A percentile compares a stretch with the other conserved stretches of the same genome.
Conservation (phyloP, 2,797 vertebrate species). For the Pachyuromys duprasi region DNA sequence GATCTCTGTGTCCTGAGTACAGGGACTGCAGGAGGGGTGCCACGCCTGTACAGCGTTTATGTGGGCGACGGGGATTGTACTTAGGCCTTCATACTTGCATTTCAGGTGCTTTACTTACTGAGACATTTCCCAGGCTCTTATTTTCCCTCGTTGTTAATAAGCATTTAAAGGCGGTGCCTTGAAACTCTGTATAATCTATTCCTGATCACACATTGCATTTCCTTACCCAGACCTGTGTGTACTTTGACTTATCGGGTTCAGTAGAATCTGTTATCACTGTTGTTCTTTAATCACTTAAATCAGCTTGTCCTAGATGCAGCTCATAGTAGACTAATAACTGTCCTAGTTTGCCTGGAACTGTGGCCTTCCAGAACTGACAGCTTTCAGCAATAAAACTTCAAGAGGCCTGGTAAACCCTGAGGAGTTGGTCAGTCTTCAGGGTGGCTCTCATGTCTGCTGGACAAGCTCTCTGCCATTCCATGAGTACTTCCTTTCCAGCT, state of each 20-base stretch:
- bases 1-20: background rate
- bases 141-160: background rate
- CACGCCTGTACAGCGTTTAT: background rate
- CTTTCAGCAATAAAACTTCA: background rate
- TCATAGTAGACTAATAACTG: background rate
- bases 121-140: background rate
- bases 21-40: background rate
- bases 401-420: background rate
- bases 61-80: background rate
- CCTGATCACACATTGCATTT: conserved; percentile 21
- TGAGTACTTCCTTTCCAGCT: conserved; percentile 4
- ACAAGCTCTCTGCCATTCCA: background rate
- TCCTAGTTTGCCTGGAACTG: conserved; percentile 9
- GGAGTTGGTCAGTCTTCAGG: background rate
- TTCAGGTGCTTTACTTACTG: background rate
- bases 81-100: background rate
- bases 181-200: conserved; percentile 32
- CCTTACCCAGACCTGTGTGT: conserved; percentile 2
- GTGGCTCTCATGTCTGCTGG: background rate
- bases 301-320: background rate
- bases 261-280: background rate
- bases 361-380: background rate
- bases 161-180: background rate
- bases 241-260: conserved; percentile 37
- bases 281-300: background rate